Percentiles rank a stretch among this genome's conserved stretches.
Conservation (phyloP, 2,888 invertebrate genomes). For the Plebejus anna region DNA sequence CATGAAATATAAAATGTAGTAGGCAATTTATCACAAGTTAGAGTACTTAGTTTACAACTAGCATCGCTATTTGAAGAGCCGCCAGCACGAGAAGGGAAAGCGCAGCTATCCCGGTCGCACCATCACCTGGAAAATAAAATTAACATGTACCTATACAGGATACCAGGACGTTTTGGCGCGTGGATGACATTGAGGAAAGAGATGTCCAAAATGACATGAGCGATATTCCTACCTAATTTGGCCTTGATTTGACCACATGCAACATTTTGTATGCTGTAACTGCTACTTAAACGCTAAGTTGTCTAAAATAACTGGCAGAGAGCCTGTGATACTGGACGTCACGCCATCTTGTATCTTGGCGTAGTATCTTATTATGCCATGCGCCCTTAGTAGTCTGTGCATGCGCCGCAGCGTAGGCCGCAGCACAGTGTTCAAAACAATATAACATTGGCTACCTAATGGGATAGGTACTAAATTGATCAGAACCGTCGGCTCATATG, state of each 20-base stretch:
- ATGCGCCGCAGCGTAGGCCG: too few species aligned
- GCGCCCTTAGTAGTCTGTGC: too few species aligned
- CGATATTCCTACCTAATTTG: neutral
- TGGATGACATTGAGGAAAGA: neutral
- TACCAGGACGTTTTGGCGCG: neutral
- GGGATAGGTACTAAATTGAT: neutral
- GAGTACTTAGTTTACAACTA: conserved; percentile 33
- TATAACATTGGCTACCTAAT: neutral
- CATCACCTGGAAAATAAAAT: conserved; percentile 33
- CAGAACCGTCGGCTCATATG: neutral
- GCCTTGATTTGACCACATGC: neutral
- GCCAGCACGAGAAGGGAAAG: conserved; percentile 34
- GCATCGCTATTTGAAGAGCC: conserved; percentile 28
- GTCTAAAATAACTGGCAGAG: neutral
- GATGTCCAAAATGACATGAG: neutral
- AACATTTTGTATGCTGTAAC: neutral
- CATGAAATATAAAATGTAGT: neutral
- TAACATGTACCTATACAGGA: neutral
- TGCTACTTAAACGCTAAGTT: too few species aligned
- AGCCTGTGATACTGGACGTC: neutral
- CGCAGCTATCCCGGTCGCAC: conserved; percentile 25
- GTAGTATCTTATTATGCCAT: neutral
- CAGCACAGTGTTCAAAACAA: neutral
- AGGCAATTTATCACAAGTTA: conserved; percentile 33
- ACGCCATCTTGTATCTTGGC: neutral